Evolutionary conservation across 1,140 invertebrate genomes (phyloP), one percentile per base, ranked within the genome.

Genomic region (Heliconius eleuchia): DNA sequence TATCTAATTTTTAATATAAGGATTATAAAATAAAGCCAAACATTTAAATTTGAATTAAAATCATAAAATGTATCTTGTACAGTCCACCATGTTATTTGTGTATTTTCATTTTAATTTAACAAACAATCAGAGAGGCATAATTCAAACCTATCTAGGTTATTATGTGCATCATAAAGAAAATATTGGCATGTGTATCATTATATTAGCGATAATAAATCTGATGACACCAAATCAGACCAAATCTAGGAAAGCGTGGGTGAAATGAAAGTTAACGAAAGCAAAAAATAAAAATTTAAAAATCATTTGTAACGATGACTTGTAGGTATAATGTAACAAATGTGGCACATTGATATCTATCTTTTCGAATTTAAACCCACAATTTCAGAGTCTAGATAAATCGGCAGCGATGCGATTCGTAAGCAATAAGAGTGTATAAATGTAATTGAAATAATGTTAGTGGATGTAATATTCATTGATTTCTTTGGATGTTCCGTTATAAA

Each of bases 241-340:
- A 85, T 82, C 23, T 80, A 80, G 79, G 80, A 84, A 86, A 85
- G 83, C 50, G 71, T 80, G 73, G 80, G 60, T 13, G 60, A 66
- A 66, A 66, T 66, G 60, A 89, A 85, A 86, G 87, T 81, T 80
- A 87, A 84, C 82, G 84, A 88, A 87, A 86, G 82, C 80, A 84
- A 18, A 82, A 80, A 16, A 66, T 66, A 66, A 30, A 30, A 30
- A 1, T 6, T 27, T 30, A 76, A 79, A 81, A 81, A 86, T 85
- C 80, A 87, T 89, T 89, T 87, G 81, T 77, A 27, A 80, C 84
- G 77, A 86, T 89, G 88, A 90, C 88, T 88, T 81, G 16, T 19
- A 19, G 18, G 81, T 86, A 70, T 75, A 83, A 81, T 82, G 77
- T 52, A 19, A 52, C 50, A 52, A 82, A 86, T 83, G 74, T 83